These are phyloP conservation scores for Procapra przewalskii DNA, from an alignment of 2,113 vertebrate species.

Conservation along the genomic window DNA sequence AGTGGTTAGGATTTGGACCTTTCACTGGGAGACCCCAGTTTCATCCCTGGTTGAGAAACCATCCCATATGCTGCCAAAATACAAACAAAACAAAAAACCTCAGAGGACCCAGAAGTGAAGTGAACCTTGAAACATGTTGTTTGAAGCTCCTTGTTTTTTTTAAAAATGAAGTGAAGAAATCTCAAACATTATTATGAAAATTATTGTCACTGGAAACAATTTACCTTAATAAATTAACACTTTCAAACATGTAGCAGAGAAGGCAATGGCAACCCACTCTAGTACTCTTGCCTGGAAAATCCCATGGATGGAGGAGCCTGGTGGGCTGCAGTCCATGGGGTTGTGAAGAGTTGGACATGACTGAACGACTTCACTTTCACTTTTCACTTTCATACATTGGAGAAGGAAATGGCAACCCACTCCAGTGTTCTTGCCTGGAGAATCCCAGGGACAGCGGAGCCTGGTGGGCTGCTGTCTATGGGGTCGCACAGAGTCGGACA, in stretches of 20 bases:
- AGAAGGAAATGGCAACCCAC: not conserved
- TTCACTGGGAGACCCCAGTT: not conserved
- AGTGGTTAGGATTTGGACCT: not conserved
- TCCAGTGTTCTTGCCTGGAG: not conserved
- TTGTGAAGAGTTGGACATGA: fast-evolving
- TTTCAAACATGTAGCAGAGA: not conserved
- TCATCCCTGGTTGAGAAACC: not conserved
- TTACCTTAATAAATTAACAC: not conserved
- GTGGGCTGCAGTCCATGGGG: not conserved
- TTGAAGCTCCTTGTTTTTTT: not conserved
- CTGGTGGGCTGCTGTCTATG: not conserved
- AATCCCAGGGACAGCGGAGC: not conserved
- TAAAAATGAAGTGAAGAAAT: not conserved
- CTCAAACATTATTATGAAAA: not conserved
- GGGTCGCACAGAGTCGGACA: not conserved
- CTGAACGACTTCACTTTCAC: not conserved
- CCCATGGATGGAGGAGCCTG: not conserved
- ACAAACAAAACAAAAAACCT: not conserved
- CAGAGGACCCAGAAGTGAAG: not conserved
- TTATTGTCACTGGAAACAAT: not conserved
- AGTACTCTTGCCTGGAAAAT: not conserved
- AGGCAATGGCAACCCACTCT: not conserved
- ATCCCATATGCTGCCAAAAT: not conserved
- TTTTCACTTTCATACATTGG: not conserved
- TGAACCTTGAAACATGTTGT: not conserved